phyloP scores from a whole-genome alignment of 2,797 vertebrate genomes.

The Sebastiscus tertius region DNA sequence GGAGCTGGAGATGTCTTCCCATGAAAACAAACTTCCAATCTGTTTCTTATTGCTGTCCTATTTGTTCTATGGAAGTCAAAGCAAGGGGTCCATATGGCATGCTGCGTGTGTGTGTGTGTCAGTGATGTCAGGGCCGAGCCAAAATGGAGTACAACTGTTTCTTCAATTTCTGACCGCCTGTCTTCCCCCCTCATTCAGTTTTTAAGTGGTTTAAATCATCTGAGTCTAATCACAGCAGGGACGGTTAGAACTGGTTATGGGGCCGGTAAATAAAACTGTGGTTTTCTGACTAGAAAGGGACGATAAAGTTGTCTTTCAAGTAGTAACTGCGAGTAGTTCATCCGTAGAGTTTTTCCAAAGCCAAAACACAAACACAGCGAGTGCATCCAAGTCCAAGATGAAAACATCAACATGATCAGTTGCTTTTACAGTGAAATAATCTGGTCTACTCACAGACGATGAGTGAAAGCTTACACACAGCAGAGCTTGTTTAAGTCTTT shows the following conservation, averaged over 20 bases:
- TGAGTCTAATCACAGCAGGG: neutral
- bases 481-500: slow-evolving; percentile 12
- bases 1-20: slow-evolving; percentile 57
- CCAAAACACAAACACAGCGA: neutral
- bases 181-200: neutral
- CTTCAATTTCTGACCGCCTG: slow-evolving; percentile 1
- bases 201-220: slow-evolving; percentile 25
- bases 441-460: neutral
- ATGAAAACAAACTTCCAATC: slow-evolving; percentile 65
- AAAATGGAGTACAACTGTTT: slow-evolving; percentile 24
- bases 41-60: slow-evolving; percentile 71
- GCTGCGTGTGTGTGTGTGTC: slow-evolving; percentile 23
- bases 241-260: neutral
- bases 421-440: neutral
- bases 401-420: neutral
- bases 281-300: neutral
- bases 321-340: neutral
- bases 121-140: slow-evolving; percentile 36
- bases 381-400: neutral
- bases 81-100: slow-evolving; percentile 63
- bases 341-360: neutral
- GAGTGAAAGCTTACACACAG: neutral
- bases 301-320: neutral
- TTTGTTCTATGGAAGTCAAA: slow-evolving; percentile 63
- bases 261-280: neutral